Base-by-base conservation (phyloP, 2,888 invertebrate species). In the Reticulitermes lucifugus region DNA sequence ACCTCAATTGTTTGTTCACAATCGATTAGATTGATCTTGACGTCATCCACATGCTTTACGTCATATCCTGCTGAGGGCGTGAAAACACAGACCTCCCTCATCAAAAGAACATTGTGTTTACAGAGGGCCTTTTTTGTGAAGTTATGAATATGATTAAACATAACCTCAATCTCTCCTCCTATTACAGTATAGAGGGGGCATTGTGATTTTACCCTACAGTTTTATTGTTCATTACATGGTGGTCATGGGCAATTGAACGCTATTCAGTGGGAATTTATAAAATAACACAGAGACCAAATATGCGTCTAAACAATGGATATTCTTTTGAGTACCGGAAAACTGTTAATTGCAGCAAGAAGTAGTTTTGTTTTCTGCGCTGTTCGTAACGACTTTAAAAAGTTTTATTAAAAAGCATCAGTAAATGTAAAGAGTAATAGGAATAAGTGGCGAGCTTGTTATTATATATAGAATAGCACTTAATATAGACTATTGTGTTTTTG, bases 71-170 rank as follows among this genome's bases (percentile, higher is more conserved):
- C 46, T 81, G 81, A 70, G 81, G 81, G 81, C 81, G 81, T 81
- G 81, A 81, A 81, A 81, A 81, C 43, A 43, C n/a, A 35, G 65
- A 18, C 75, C 79, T 59, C 55, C 79, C 43, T 79, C 46, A 25
- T 51, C 46, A 43, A 79, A 79, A 79, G 46, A 79, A 79, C n/a
- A 55, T 80, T 80, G 80, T 80, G 51, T 79, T 79, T 43, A n/a
- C 51, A 55, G 51, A 79, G 25, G 51, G 60, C 80, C 80, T 80
- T 80, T 46, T 80, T 80, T 80, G 60, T 80, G 35, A 25, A 60
- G 81, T 81, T 81, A 81, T 81, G 81, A 81, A 81, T 81, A 81
- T 70, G 70, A 81, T 81, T 81, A 81, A 81, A 81, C 70, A 70
- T 81, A 70, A 70, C 81, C 81, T 70, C 81, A 43, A 46, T 46